Evolutionary conservation across 30 jellyfish, hydroid and myxozoan species (phyloP), one percentile per base, ranked within the genome.

Genomic region (Clytia hemisphaerica): DNA sequence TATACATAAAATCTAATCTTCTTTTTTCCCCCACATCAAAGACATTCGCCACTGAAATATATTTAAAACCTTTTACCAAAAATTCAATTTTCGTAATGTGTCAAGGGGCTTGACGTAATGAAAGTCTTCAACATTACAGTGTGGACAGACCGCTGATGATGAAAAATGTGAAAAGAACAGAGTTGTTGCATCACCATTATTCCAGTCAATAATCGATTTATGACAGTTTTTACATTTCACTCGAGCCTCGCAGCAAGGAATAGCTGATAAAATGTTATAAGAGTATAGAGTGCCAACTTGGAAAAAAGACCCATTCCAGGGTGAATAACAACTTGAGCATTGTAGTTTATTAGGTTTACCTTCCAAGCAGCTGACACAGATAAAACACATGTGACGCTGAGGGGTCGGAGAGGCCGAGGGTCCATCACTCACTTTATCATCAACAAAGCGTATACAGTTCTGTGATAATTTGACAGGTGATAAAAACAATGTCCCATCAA

Each of bases 401-500:
- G 53, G 53, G 24, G 10, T 50, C 10, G 65, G 30, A 6, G n/a
- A 22, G 10, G n/a, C 24, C 67, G 34, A 27, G 27, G 14, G 10
- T 45, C 28, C 28, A 12, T 44, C 34, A 6, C 33, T 3, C 3
- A 15, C 10, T 3, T 51, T 28, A n/a, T n/a, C n/a, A 29, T 72
- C 44, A 10, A 34, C 24, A 27, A 72, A 42, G 9, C 33, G 44
- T 35, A 72, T 40, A 27, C 78, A 53, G 14, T 45, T 4, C 4
- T 25, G 34, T 2, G 84, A 72, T 6, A 72, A 63, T 37, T 48
- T 6, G 10, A 72, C 77, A 37, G 84, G 84, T 35, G 84, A 9
- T 36, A 53, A 29, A 55, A 72, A 72, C 63, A 72, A 72, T 51
- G 84, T 72, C 14, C 84, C 84, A 38, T 72, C 84, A 5, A 72